Evolutionary conservation across 1,140 invertebrate genomes (phyloP), one percentile per base, ranked within the genome.

Genomic region (Meteorus sp.): DNA sequence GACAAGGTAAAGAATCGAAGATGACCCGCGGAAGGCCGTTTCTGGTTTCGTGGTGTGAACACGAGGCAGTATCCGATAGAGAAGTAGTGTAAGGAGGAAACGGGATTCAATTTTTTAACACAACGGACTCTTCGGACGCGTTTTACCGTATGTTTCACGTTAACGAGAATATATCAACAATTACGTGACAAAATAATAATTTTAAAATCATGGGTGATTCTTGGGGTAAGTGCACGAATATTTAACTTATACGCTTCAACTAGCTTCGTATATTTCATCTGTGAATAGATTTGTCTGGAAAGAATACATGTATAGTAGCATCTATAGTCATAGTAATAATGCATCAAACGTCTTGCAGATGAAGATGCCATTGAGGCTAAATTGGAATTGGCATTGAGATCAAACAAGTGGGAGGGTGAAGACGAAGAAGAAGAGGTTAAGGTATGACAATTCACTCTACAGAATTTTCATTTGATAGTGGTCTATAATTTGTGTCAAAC

Each of bases 331-430:
- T 51, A 2, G 8, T 43, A 41, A 43, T 41, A 15, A 45, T 23
- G 27, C 23, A 6, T 41, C 52, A 20, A 27, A 50, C 53, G 4
- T 64, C 25, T 76, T 71, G 31, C 70, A 81, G 80, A 80, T 71
- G 65, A 71, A 25, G 80, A 77, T 43, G 74, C 77, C 62, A 68
- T 70, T 51, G 74, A 77, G 23, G 51, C 61, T 7, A 73, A 78
- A 60, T 67, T 74, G 35, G 73, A 76, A 29, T 68, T 76, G 41
- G 70, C 63, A 15, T 64, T 80, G 60, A 73, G 74, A 23, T 74
- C 77, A 53, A 89, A 91, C 77, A 92, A 89, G 84, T 94, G 91
- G 91, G 89, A 91, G 75, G 92, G 91, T 52, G 91, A 94, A 75
- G 92, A 94, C 74, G 78, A 80, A 33, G 91, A 92, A 66, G 90